phyloP scores from a whole-genome alignment of 2,113 vertebrate species.

The Micromys minutus region DNA sequence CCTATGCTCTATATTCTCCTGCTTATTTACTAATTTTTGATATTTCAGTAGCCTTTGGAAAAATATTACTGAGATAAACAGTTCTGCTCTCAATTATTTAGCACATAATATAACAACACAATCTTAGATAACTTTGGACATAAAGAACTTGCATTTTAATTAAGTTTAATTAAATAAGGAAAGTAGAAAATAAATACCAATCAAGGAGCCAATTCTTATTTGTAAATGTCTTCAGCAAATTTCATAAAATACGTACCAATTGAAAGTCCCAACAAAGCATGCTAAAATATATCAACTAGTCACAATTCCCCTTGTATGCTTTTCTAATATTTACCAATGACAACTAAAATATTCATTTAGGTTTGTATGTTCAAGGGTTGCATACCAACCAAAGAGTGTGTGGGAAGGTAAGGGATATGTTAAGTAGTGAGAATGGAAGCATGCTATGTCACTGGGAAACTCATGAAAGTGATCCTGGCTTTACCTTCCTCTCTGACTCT shows the following conservation, averaged over 20 bases:
- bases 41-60: neutral
- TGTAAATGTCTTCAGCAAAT: neutral
- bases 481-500: too few species aligned
- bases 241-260: neutral
- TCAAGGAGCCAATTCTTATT: neutral
- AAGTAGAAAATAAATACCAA: neutral
- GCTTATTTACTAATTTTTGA: neutral
- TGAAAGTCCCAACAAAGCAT: neutral
- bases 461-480: too few species aligned
- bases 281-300: neutral
- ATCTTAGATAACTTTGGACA: neutral
- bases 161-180: neutral
- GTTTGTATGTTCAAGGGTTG: accelerated
- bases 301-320: neutral
- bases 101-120: neutral
- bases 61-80: neutral
- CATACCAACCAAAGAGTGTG: neutral
- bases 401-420: neutral
- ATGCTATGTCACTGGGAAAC: neutral
- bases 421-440: too few species aligned
- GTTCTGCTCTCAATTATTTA: neutral
- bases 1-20: neutral
- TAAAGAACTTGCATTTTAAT: neutral
- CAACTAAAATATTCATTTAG: too few species aligned
- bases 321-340: too few species aligned